Percentiles rank a stretch among this genome's conserved stretches.
Conservation (phyloP, 2,113 vertebrate species). For the Tragulus kanchil region DNA sequence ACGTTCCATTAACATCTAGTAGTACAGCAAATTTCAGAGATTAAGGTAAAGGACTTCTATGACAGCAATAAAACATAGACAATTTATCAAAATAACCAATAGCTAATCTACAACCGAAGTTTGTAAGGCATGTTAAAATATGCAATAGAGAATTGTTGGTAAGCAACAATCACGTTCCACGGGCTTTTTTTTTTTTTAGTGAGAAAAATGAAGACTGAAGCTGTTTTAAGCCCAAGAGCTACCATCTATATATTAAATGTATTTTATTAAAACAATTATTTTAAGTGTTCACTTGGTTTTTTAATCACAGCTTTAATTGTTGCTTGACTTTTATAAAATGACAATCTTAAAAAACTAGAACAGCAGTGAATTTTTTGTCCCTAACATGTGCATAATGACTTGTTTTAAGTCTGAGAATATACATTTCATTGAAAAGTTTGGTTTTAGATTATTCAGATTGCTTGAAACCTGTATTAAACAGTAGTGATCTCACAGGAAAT, state of each 20-base stretch:
- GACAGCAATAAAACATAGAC: not conserved
- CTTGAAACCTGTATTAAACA: not conserved
- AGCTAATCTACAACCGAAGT: not conserved
- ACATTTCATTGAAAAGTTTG: not conserved
- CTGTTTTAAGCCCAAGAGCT: not conserved
- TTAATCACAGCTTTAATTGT: slow-evolving; percentile 19
- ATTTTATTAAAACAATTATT: slow-evolving; percentile 14
- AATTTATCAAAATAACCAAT: not conserved
- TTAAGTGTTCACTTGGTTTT: slow-evolving; percentile 5
- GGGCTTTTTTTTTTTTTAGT: not conserved
- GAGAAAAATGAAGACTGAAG: not conserved
- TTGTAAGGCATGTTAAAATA: not conserved
- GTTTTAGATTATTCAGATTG: not conserved
- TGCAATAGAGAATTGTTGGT: not conserved
- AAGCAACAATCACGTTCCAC: not conserved
- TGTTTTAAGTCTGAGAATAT: not conserved
- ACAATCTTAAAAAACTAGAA: not conserved
- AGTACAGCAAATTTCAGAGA: not conserved
- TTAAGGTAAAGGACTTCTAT: not conserved
- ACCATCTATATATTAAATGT: not conserved
- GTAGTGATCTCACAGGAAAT: not conserved
- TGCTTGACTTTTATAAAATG: slow-evolving; percentile 24
- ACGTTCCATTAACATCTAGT: not conserved
- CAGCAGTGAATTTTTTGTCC: not conserved
- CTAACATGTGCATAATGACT: not conserved